phyloP scores from a whole-genome alignment of 2,888 invertebrate genomes.

The Ochlodes sylvanus region DNA sequence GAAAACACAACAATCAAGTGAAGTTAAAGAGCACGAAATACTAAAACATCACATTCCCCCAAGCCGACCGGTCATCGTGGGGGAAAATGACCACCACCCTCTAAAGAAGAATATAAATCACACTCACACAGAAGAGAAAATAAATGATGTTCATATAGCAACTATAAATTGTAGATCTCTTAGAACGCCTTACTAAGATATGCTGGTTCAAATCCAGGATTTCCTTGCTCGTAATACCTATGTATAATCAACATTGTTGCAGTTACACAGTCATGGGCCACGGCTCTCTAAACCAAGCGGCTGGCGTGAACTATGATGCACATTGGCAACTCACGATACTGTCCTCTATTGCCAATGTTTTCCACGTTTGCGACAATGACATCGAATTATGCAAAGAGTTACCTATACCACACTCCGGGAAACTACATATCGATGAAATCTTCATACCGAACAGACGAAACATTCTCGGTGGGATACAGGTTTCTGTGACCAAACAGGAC shows the following conservation, averaged over 20 bases:
- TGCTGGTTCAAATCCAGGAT: too few species aligned
- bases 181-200: too few species aligned
- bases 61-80: too few species aligned
- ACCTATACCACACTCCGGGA: slow-evolving; percentile 54
- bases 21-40: too few species aligned
- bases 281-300: slow-evolving; percentile 54
- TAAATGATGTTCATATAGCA: too few species aligned
- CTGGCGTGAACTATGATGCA: slow-evolving; percentile 52
- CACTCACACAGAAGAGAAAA: too few species aligned
- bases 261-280: slow-evolving; percentile 74
- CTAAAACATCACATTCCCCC: too few species aligned
- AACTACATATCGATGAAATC: slow-evolving; percentile 69
- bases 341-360: slow-evolving; percentile 55
- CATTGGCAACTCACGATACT: slow-evolving; percentile 72
- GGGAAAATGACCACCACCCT: too few species aligned
- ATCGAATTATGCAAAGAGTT: slow-evolving; percentile 53
- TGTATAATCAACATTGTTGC: slow-evolving; percentile 24
- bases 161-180: too few species aligned
- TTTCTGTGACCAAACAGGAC: slow-evolving; percentile 63
- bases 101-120: too few species aligned
- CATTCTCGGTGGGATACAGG: slow-evolving; percentile 69
- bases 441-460: slow-evolving; percentile 73
- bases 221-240: not conserved
- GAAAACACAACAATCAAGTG: too few species aligned
- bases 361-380: slow-evolving; percentile 72